Evolutionary conservation across 1,140 invertebrate species (phyloP), one percentile per base, ranked within the genome.

Genomic region (Aphelinus certus): DNA sequence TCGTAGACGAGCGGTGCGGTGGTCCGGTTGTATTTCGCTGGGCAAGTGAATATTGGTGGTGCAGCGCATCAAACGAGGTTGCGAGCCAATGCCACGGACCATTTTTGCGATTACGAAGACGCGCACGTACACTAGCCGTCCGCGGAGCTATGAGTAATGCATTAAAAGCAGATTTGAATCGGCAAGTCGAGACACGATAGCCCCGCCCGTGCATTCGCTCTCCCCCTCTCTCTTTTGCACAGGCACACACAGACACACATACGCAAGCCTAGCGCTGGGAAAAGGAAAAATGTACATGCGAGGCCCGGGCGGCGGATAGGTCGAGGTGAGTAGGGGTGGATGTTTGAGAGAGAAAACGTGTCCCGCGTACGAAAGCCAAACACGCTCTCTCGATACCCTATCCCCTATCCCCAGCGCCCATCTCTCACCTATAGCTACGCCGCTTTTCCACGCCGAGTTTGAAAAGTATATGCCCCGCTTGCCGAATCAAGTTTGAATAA

Each of bases 281-380:
- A 80, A 76, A 79, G 73, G 75, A 82, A 83, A 81, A 82, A 83
- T 81, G 76, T 77, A 80, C 72, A 73, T 78, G 75, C 26, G 45
- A 7, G 51, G 2, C n/a, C 48, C 48, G 26, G 51, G 26, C 60
- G 7, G 51, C 45, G 56, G 6, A 47, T 49, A 46, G 47, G 9
- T 26, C 26, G 48, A 26, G 51, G 45, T 10, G 57, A 69, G n/a
- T 9, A 46, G 42, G 56, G n/a, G 3, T 7, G 58, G 43, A 64
- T 62, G 62, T 7, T 72, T 65, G 10, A 60, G 74, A 64, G 68
- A 71, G 47, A 64, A 73, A 80, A 82, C 82, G 82, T 83, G 81
- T 79, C 62, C 73, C 71, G 80, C 69, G 73, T 82, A 80, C 77
- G 75, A 80, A 82, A 75, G 55, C 7, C n/a, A 9, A 45, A 43